Evolutionary conservation across 2,797 vertebrate species (phyloP).

Genomic region (Sebastolobus alascanus): DNA sequence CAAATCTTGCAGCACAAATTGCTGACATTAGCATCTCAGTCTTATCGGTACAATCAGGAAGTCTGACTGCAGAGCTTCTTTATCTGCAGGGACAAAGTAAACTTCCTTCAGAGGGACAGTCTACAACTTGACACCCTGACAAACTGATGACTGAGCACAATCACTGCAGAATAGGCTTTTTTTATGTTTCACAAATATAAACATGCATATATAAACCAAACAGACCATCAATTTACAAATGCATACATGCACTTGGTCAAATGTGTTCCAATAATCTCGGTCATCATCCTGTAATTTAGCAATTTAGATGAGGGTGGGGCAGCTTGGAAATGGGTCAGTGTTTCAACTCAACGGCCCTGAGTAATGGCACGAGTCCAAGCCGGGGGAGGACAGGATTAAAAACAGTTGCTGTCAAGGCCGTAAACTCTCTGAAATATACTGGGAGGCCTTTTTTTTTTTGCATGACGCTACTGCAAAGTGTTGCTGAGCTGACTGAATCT

Average conservation of each 20-base stretch:
- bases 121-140: not conserved
- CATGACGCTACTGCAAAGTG: not conserved
- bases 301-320: constrained; percentile 37
- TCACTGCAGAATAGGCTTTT: not conserved
- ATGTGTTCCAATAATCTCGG: constrained; percentile 36
- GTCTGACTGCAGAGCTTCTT: not conserved
- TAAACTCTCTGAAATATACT: constrained; percentile 6
- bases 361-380: constrained; percentile 24
- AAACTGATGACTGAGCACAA: too few species aligned
- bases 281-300: constrained; percentile 72
- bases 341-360: constrained; percentile 20
- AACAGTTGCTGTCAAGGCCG: constrained; percentile 28
- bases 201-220: not conserved
- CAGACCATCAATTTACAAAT: not conserved
- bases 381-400: constrained; percentile 33
- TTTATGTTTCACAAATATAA: not conserved
- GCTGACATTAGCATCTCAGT: not conserved
- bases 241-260: not conserved
- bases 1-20: not conserved
- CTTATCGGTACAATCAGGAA: constrained; percentile 35
- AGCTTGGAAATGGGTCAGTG: constrained; percentile 37
- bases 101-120: not conserved
- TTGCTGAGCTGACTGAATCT: constrained; percentile 3
- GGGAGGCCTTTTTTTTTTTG: constrained; percentile 1
- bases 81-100: constrained; percentile 13